Evolutionary conservation across 37 sponge, comb jelly and placozoan species (phyloP).

Genomic region (Cladorhizidae sp.): DNA sequence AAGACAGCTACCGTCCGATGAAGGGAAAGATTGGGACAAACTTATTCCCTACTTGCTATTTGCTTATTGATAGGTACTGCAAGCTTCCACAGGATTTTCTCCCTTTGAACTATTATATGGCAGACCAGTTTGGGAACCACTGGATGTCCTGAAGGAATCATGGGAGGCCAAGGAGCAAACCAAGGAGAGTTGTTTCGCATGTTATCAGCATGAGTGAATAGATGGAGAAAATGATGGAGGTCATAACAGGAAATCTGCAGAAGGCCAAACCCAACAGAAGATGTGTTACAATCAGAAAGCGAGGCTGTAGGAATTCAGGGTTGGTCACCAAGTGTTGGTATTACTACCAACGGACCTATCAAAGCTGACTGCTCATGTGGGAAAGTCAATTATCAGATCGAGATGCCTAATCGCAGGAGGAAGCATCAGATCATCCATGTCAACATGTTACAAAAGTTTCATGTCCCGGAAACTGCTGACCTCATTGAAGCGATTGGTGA

Average conservation of each 20-base stretch:
- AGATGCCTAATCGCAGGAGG: too few species aligned
- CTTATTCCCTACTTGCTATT: constrained; percentile 23
- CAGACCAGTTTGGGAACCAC: constrained; percentile 10
- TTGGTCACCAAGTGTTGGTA: not conserved
- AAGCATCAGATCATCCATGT: too few species aligned
- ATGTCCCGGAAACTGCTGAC: too few species aligned
- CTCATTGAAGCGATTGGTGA: too few species aligned
- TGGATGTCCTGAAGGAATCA: constrained; percentile 27
- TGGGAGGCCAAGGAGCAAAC: constrained; percentile 12
- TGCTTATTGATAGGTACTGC: not conserved
- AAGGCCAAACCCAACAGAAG: too few species aligned
- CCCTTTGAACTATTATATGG: too few species aligned
- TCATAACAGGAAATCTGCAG: not conserved
- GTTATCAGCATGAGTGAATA: constrained; percentile 14
- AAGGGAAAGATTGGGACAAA: constrained; percentile 25
- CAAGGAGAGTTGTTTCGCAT: constrained; percentile 19
- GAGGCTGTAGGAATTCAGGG: too few species aligned
- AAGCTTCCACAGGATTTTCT: constrained; percentile 15
- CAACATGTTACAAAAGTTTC: too few species aligned
- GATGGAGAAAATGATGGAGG: not conserved
- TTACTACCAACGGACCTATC: too few species aligned
- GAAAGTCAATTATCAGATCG: too few species aligned
- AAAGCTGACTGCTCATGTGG: too few species aligned
- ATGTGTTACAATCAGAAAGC: too few species aligned
- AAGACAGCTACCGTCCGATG: not conserved